Evolutionary conservation across 1,140 invertebrate species (phyloP), one percentile per base, ranked within the genome.

Genomic region (Hyles euphorbiae): DNA sequence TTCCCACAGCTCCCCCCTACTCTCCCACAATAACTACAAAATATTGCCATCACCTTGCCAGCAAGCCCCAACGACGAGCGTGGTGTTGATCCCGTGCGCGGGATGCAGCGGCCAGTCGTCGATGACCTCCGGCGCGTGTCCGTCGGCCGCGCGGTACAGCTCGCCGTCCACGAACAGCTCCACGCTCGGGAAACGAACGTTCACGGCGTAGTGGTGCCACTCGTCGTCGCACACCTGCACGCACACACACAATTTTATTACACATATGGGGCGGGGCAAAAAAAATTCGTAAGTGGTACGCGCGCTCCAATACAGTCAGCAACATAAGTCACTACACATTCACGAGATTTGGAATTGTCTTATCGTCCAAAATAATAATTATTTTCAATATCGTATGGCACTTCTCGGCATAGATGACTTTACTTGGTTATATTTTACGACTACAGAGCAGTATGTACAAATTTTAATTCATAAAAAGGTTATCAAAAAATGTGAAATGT

Each of bases 71-170:
- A 99, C 95, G 1, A 96, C 94, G 1, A 99, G 87, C 11, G 97
- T 98, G 4, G 98, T 99, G 81, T 98, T 98, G 60, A 98, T 93
- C 8, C 94, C 96, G 63, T 97, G 96, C 0, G 97, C 96, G 32
- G 96, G 96, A 85, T 99, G 98, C 9, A 99, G 90, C n/a, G 98
- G 98, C 98, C 98, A 99, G 87, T 99, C 98, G 87, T 99, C 98
- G 76, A 99, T 97, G 34, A 99, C 96, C 85, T 99, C 98, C 0
- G 97, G 96, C 73, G 98, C 98, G 65, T 94, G 94, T 78, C 95
- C 94, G 69, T 96, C 94, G 53, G 92, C 91, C 4, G 94, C 91
- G 53, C 91, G 91, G 89, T 96, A 95, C 11, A 94, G 86, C 76
- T 95, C 93, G 0, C 98, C 98, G 88, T 99, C 98, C 61, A 99